Evolutionary conservation across 2,888 invertebrate genomes (phyloP).

Genomic region (Conus canariensis): DNA sequence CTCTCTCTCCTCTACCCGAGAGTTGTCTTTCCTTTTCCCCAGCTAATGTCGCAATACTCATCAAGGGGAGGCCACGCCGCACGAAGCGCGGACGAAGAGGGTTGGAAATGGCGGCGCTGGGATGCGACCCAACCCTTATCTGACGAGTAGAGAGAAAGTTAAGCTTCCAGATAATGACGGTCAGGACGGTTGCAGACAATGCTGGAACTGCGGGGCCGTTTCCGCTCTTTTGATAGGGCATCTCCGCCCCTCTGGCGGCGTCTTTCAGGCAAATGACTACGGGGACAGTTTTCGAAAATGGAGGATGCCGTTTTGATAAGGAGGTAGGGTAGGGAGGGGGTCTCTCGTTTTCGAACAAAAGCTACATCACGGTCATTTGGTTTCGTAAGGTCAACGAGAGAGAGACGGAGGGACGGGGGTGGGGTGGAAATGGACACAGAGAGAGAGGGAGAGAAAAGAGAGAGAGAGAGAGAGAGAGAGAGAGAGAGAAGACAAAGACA

Average conservation of each 20-base stretch:
- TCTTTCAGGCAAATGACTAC: constrained; percentile 1
- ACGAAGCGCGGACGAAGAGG: no score
- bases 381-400: not conserved
- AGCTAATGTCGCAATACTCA: constrained; percentile 12
- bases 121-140: not conserved
- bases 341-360: not conserved
- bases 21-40: not conserved
- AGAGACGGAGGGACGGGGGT: not conserved
- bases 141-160: not conserved
- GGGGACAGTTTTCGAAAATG: not conserved
- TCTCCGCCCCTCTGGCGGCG: not conserved
- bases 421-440: not conserved
- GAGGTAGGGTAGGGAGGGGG: no score
- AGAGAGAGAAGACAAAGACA: not conserved
- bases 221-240: not conserved
- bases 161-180: not conserved
- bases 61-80: not conserved
- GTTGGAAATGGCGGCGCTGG: not conserved
- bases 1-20: not conserved
- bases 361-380: not conserved
- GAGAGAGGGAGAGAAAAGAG: not conserved
- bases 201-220: not conserved
- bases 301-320: not conserved
- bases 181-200: not conserved
- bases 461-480: constrained; percentile 18